phyloP scores from a whole-genome alignment of 2,113 vertebrate genomes.

The Passerina amoena region DNA sequence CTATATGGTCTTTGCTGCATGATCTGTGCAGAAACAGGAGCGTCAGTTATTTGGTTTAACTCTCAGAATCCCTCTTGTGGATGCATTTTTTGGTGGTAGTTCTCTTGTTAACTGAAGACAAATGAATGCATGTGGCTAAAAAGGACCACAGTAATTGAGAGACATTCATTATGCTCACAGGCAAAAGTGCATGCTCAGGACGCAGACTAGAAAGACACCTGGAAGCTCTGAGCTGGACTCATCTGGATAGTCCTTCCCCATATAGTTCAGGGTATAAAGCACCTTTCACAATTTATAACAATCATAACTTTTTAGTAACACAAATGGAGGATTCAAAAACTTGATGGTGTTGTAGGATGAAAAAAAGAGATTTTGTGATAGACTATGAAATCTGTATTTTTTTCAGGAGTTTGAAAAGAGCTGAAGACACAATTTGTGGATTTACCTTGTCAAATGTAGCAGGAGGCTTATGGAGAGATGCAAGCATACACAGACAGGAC shows the following conservation, averaged over 20 bases:
- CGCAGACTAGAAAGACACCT: not conserved
- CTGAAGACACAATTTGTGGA: not conserved
- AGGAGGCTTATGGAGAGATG: not conserved
- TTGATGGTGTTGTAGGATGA: not conserved
- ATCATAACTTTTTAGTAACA: not conserved
- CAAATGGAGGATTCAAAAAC: not conserved
- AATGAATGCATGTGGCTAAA: not conserved
- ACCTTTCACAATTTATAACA: not conserved
- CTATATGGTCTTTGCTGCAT: not conserved
- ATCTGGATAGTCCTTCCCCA: not conserved
- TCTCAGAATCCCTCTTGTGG: not conserved
- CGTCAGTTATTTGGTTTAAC: not conserved
- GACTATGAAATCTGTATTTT: not conserved
- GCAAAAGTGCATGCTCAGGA: not conserved
- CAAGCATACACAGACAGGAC: not conserved
- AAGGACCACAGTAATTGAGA: not conserved
- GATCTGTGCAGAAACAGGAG: not conserved
- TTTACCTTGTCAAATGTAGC: not conserved
- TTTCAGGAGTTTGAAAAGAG: not conserved
- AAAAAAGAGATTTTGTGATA: not conserved
- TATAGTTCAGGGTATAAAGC: not conserved
- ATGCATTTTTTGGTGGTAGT: not conserved
- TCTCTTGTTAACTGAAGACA: not conserved
- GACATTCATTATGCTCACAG: not conserved
- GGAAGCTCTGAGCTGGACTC: not conserved